phyloP scores from a whole-genome alignment of 2,797 vertebrate species.

The Eremophila alpestris region DNA sequence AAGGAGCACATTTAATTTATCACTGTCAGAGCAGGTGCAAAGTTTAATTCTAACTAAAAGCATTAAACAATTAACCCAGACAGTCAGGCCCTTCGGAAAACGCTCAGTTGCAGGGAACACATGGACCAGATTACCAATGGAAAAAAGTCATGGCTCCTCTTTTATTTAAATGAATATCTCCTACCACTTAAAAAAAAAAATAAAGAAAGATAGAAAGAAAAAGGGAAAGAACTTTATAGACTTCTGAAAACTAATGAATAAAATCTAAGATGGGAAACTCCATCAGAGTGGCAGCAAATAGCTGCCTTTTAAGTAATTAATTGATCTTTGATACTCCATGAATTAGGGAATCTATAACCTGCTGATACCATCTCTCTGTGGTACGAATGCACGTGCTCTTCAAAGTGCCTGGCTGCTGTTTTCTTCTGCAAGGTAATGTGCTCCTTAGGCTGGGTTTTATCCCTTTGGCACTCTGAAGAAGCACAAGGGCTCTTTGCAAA shows the following conservation, averaged over 20 bases:
- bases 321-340: constrained; percentile 39
- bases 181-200: constrained; percentile 1
- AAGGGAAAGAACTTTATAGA: constrained; percentile 43
- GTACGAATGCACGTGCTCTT: neutral
- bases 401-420: neutral
- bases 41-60: constrained; percentile 91
- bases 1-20: constrained; percentile 85
- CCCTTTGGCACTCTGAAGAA: neutral
- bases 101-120: constrained; percentile 81
- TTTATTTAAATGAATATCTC: constrained; percentile 71
- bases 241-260: constrained; percentile 51
- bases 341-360: constrained; percentile 40
- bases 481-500: neutral
- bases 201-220: neutral
- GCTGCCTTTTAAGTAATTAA: constrained; percentile 32
- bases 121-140: constrained; percentile 79
- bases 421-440: neutral
- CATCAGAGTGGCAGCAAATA: constrained; percentile 59
- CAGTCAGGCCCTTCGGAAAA: constrained; percentile 82
- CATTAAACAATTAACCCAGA: constrained; percentile 89
- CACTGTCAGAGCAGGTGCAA: constrained; percentile 86
- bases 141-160: constrained; percentile 65
- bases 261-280: constrained; percentile 47
- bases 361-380: neutral
- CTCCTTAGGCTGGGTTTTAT: neutral